phyloP scores from a whole-genome alignment of 2,113 vertebrate species.

The Psammodynastes pulverulentus region DNA sequence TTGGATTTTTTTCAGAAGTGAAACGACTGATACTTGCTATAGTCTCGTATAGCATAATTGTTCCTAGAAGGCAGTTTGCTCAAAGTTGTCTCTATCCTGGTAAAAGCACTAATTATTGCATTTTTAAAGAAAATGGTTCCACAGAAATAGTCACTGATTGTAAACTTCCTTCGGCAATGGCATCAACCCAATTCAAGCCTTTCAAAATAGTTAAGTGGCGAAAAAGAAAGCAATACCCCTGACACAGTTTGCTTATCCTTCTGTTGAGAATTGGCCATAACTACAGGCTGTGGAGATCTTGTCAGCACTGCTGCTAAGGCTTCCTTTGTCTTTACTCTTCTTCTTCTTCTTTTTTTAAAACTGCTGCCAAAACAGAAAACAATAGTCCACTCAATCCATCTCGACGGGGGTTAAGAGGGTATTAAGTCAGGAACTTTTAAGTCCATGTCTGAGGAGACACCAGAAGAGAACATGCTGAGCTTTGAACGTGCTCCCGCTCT shows the following conservation, averaged over 20 bases:
- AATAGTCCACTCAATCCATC: not conserved
- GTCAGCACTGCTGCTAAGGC: not conserved
- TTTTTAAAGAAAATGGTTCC: not conserved
- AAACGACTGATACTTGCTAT: not conserved
- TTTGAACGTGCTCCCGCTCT: not conserved
- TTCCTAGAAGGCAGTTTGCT: not conserved
- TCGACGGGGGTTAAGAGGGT: not conserved
- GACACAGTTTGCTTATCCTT: not conserved
- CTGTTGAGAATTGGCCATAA: not conserved
- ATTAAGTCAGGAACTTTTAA: conserved; percentile 2
- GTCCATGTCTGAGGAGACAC: not conserved
- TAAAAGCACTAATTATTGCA: not conserved
- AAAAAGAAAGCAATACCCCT: not conserved
- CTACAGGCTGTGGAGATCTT: not conserved
- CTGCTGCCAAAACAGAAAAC: not conserved
- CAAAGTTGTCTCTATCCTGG: not conserved
- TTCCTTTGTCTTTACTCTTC: not conserved
- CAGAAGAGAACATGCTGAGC: not conserved
- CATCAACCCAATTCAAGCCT: not conserved
- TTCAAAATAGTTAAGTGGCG: not conserved
- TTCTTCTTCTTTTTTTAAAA: not conserved
- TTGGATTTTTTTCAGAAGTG: not conserved
- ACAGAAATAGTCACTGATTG: not conserved
- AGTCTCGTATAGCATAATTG: not conserved
- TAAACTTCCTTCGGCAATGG: not conserved